Evolutionary conservation across 1,140 invertebrate species (phyloP), one percentile per base, ranked within the genome.

Genomic region (Telenomus remus): DNA sequence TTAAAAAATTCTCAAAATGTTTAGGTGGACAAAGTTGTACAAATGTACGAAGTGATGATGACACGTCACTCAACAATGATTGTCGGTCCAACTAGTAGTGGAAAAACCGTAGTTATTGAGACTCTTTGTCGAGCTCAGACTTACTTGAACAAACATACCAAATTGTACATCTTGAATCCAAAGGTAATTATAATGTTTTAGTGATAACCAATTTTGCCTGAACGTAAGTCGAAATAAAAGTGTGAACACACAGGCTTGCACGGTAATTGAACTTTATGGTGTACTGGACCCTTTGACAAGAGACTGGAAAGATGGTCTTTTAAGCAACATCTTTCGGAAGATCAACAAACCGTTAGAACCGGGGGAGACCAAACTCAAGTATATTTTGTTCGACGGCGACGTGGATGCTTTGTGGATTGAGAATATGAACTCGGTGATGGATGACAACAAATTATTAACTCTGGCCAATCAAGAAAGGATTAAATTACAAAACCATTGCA

Each of bases 401-500:
- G 95, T 98, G 2, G 96, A 97, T 89, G 93, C 95, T 6, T 87
- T 97, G 5, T 98, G 96, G 96, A 95, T 97, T 72, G 96, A 97
- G 88, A 97, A 97, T 86, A 97, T 97, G 95, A 97, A 97, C 87
- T 96, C 95, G 0, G 95, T 97, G 5, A 97, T 98, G 96, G 96
- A 98, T 83, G 96, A 98, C 85, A 97, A 97, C 82, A 94, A 94
- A 83, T 85, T 97, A 46, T 84, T 98, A 44, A 97, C 96, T 0
- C 87, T 98, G 65, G 95, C 95, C 0, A 97, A 97, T 86, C 95
- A 96, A 51, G 96, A 98, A 82, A 89, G 96, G 59, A 96, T 98
- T 15, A 90, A 94, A 44, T 87, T 97, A 14, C 91, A 92, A 80
- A 91, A 93, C 71, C 93, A 95, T 69, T 97, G 95, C 84, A 92